Evolutionary conservation across 2,113 vertebrate species (phyloP).

Genomic region (Cariama cristata): DNA sequence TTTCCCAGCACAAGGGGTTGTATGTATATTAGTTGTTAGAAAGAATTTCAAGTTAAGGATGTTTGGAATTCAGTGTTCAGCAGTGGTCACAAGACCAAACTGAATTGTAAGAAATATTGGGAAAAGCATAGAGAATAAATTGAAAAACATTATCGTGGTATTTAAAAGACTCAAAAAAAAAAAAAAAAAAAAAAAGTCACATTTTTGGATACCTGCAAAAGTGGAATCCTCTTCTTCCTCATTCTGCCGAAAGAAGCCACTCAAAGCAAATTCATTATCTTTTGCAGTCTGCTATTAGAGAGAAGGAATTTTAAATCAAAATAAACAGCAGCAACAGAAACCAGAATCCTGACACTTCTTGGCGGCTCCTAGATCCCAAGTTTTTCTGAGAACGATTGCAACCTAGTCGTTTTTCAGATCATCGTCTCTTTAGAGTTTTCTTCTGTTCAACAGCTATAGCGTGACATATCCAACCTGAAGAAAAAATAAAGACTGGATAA

Average conservation of each 20-base stretch:
- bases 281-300: background rate
- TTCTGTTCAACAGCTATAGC: background rate
- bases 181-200: background rate
- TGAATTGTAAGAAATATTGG: background rate
- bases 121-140: background rate
- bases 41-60: background rate
- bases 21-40: background rate
- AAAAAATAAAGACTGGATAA: background rate
- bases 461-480: background rate
- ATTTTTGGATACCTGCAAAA: background rate
- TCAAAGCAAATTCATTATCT: background rate
- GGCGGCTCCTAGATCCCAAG: background rate
- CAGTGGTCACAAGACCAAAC: background rate
- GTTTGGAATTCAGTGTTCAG: background rate
- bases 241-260: background rate
- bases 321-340: background rate
- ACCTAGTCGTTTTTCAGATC: background rate
- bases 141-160: background rate
- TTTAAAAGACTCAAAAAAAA: background rate
- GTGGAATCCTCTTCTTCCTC: background rate
- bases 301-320: background rate
- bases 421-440: background rate
- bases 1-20: background rate
- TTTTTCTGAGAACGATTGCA: slow-evolving; percentile 9
- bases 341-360: background rate